Evolutionary conservation across 2,113 vertebrate genomes (phyloP).

Genomic region (Oreochromis tanganicae): DNA sequence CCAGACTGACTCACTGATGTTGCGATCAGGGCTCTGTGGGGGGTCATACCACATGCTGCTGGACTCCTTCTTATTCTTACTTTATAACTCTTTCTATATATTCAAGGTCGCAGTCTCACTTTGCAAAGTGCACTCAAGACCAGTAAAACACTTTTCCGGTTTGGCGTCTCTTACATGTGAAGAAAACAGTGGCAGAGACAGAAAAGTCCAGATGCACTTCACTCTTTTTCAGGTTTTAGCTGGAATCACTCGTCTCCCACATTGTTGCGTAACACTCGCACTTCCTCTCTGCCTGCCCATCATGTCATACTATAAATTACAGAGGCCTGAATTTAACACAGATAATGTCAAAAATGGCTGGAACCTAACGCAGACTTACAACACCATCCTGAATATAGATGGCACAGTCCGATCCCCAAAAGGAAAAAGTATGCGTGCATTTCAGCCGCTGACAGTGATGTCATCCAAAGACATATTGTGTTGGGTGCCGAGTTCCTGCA

Average conservation of each 20-base stretch:
- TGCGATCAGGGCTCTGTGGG: neutral
- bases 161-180: neutral
- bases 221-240: neutral
- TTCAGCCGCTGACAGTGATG: neutral
- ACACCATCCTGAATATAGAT: neutral
- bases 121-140: neutral
- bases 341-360: neutral
- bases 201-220: neutral
- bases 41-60: neutral
- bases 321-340: neutral
- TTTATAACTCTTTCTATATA: neutral
- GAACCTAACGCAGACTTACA: neutral
- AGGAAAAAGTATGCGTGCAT: neutral
- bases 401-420: neutral
- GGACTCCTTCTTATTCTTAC: neutral
- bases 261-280: neutral
- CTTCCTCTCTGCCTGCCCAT: neutral
- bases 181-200: neutral
- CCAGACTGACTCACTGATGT: neutral
- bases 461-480: neutral
- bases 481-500: neutral
- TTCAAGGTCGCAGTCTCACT: neutral
- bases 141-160: neutral
- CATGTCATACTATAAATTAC: neutral
- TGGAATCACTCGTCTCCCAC: neutral